These are phyloP conservation scores for Euschistus heros DNA, from an alignment of 1,140 invertebrate genomes.

Conservation along the genomic window DNA sequence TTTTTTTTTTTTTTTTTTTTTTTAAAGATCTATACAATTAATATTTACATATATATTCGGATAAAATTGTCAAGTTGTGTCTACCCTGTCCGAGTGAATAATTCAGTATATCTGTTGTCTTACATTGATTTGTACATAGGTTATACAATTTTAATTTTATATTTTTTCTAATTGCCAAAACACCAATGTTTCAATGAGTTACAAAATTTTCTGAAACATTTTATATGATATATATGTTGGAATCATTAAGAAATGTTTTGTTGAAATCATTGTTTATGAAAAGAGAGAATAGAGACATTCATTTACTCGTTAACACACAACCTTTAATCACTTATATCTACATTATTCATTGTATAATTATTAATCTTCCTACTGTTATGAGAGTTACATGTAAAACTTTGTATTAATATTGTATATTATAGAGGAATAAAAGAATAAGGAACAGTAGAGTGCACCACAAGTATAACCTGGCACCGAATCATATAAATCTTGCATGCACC, in stretches of 20 bases:
- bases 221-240: not conserved
- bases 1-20: slow-evolving; percentile 17
- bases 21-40: slow-evolving; percentile 24
- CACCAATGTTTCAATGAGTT: not conserved
- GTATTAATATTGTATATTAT: slow-evolving; percentile 17
- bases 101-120: slow-evolving; percentile 18
- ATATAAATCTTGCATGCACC: slow-evolving; percentile 25
- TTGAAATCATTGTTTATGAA: not conserved
- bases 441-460: slow-evolving; percentile 26
- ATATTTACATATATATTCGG: slow-evolving; percentile 24
- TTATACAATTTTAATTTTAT: slow-evolving; percentile 10
- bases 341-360: slow-evolving; percentile 8
- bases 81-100: slow-evolving; percentile 25
- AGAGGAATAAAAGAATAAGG: slow-evolving; percentile 23
- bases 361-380: slow-evolving; percentile 18
- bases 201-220: too few relatives aligned
- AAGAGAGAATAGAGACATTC: slow-evolving; percentile 7
- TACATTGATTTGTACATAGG: slow-evolving; percentile 9
- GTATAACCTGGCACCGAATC: slow-evolving; percentile 24
- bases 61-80: slow-evolving; percentile 27
- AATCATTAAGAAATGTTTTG: not conserved
- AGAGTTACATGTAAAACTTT: slow-evolving; percentile 18
- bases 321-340: slow-evolving; percentile 16
- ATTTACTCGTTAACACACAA: slow-evolving; percentile 18
- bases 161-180: slow-evolving; percentile 6